Evolutionary conservation across 92 coral and sea anemone species (phyloP).

Genomic region (Palythoa heliodiscus): DNA sequence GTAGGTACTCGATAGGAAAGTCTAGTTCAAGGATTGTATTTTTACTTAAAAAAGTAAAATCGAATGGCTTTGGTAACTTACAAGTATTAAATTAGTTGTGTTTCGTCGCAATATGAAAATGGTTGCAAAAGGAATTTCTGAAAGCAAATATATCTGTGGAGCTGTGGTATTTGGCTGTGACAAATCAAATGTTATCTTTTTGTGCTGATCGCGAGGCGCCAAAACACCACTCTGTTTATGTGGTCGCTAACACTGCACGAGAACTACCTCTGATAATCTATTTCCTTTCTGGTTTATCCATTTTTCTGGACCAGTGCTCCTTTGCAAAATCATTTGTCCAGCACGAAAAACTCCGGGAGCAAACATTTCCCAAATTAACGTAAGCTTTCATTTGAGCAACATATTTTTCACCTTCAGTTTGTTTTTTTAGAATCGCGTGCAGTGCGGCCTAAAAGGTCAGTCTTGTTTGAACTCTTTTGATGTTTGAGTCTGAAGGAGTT

Average conservation of each 20-base stretch:
- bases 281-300: conserved; percentile 30
- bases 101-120: neutral
- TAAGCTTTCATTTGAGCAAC: neutral
- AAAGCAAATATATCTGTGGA: neutral
- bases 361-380: neutral
- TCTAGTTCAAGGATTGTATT: neutral
- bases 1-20: neutral
- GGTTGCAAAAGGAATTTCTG: too few relatives aligned
- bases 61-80: neutral
- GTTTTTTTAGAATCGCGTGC: conserved; percentile 29
- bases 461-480: neutral
- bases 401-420: neutral
- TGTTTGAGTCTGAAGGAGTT: neutral
- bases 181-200: conserved; percentile 26
- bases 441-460: neutral
- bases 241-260: neutral
- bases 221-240: conserved; percentile 22
- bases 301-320: conserved; percentile 12
- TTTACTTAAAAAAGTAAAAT: neutral
- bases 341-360: neutral
- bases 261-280: conserved; percentile 1
- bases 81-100: neutral
- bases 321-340: neutral
- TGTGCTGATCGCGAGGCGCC: neutral
- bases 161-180: neutral